A percentile compares a stretch with the other conserved stretches of the same genome.
These are phyloP conservation scores for Pipra filicauda DNA, from an alignment of 2,113 vertebrate genomes.

Conservation along the genomic window DNA sequence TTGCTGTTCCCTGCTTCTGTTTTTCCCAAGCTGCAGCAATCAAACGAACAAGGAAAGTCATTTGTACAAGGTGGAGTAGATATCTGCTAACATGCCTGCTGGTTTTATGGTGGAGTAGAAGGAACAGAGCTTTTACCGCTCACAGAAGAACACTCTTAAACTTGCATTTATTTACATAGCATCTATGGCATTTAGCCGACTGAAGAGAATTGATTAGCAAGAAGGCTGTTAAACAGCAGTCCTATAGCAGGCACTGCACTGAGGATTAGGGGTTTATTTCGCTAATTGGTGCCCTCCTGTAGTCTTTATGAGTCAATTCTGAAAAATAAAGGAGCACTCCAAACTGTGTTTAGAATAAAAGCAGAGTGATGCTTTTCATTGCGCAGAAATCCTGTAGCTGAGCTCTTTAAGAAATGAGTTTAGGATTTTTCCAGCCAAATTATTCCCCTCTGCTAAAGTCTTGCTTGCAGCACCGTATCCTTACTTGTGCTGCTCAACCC, in stretches of 20 bases:
- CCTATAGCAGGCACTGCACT: constrained; percentile 22
- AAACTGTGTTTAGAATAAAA: constrained; percentile 36
- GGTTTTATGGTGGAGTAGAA: constrained; percentile 50
- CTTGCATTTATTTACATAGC: constrained; percentile 64
- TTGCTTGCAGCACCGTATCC: background rate
- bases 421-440: constrained; percentile 6
- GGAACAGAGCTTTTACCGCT: background rate
- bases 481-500: background rate
- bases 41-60: background rate
- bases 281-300: constrained; percentile 61
- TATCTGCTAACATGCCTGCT: constrained; percentile 41
- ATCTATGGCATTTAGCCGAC: constrained; percentile 48
- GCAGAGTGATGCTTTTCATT: background rate
- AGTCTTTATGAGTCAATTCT: constrained; percentile 50
- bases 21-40: background rate
- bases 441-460: background rate
- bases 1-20: background rate
- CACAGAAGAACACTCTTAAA: constrained; percentile 45
- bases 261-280: constrained; percentile 58
- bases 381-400: background rate
- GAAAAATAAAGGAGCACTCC: constrained; percentile 4
- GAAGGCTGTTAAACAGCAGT: constrained; percentile 58
- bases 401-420: background rate
- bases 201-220: constrained; percentile 67
- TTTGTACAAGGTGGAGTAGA: constrained; percentile 37